Conservation (phyloP, 1,140 invertebrate genomes). For the Globodera rostochiensis region DNA sequence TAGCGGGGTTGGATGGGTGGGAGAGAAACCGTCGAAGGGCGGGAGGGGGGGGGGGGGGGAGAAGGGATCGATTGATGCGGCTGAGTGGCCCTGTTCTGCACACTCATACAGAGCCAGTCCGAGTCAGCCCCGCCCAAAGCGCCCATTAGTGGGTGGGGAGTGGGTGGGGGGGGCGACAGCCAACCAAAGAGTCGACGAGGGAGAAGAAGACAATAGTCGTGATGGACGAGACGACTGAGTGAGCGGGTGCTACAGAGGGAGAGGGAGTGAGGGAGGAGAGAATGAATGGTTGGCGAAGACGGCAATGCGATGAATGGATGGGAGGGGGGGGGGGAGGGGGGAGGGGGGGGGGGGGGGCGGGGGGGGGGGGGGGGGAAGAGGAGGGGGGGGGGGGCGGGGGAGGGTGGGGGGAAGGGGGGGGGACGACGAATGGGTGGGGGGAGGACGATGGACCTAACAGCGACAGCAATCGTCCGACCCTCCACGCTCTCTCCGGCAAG, state of each 20-base stretch:
- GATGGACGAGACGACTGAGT: no score
- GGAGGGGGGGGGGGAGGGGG: no score
- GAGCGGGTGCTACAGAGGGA: no score
- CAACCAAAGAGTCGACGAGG: not conserved
- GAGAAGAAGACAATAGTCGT: not conserved
- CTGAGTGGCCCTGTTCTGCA: not conserved
- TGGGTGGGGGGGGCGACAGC: not conserved
- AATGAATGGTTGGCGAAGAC: not conserved
- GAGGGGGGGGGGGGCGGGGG: no score
- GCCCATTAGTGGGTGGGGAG: slow-evolving; percentile 10
- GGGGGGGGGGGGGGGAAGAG: no score
- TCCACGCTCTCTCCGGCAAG: not conserved
- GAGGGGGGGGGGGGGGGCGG: no score
- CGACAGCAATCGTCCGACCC: not conserved
- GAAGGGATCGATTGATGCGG: not conserved
- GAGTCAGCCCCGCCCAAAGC: not conserved
- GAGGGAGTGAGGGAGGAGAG: not conserved
- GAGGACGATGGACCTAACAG: not conserved
- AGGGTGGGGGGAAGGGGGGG: no score
- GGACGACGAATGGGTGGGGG: no score
- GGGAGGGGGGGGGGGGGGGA: no score
- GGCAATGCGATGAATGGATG: not conserved
- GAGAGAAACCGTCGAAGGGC: not conserved
- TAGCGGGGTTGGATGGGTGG: not conserved
- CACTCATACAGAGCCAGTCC: not conserved